These are phyloP conservation scores for Acheta domesticus DNA, from an alignment of 2,888 invertebrate species.

Conservation along the genomic window DNA sequence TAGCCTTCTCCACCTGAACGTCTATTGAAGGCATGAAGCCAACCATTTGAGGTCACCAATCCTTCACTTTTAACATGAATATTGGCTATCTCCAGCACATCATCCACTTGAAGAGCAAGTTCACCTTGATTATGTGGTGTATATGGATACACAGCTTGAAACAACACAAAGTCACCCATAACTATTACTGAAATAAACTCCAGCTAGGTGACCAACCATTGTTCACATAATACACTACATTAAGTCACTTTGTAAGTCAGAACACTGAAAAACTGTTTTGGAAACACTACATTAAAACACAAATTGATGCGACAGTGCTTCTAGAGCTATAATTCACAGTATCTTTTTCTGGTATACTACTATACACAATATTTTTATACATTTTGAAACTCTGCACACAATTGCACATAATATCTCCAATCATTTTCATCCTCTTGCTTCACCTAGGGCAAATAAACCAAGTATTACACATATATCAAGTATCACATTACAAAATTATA, in stretches of 20 bases:
- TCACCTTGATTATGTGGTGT: constrained; percentile 44
- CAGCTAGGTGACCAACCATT: constrained; percentile 1
- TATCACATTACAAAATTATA: too few species aligned
- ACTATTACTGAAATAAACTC: background rate
- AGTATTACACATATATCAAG: too few species aligned
- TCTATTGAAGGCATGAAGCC: background rate
- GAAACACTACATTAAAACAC: too few species aligned
- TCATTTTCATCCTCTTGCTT: too few species aligned
- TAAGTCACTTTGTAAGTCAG: background rate
- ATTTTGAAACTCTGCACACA: too few species aligned
- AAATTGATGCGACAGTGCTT: too few species aligned
- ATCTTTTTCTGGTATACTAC: too few species aligned
- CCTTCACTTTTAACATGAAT: constrained; percentile 5
- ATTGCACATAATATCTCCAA: too few species aligned
- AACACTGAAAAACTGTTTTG: too few species aligned
- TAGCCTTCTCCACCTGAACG: constrained; percentile 10
- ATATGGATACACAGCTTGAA: constrained; percentile 48
- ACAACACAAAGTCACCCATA: constrained; percentile 46
- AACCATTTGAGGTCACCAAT: background rate
- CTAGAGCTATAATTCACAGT: too few species aligned
- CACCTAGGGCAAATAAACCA: too few species aligned
- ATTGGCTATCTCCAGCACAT: constrained; percentile 47
- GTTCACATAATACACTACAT: background rate
- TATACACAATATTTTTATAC: too few species aligned
- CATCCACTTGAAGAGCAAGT: constrained; percentile 46